Conservation (phyloP, 2,113 vertebrate species). For the Zingel zingel region DNA sequence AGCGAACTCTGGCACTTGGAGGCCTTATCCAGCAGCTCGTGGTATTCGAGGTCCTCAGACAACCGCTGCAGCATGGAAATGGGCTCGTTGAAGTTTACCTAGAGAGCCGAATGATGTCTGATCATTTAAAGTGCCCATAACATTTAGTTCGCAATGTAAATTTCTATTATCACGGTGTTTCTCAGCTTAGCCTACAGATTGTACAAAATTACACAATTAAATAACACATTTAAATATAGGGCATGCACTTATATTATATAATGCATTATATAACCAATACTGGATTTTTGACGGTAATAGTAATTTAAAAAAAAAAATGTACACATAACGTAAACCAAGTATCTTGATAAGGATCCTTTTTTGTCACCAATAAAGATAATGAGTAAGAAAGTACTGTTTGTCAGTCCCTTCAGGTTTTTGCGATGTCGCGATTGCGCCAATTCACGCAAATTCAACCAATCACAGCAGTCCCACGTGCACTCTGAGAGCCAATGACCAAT, state of each 20-base stretch:
- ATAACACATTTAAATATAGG: neutral
- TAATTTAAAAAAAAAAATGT: no score
- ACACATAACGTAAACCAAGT: neutral
- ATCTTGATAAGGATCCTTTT: neutral
- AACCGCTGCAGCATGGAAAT: constrained; percentile 97
- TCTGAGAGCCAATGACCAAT: no score
- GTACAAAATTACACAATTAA: no score
- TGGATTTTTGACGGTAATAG: neutral
- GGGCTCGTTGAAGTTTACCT: constrained; percentile 99
- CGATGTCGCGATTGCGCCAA: no score
- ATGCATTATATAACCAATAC: neutral
- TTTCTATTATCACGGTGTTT: neutral
- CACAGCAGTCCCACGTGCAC: no score
- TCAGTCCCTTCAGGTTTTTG: no score
- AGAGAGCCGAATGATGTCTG: neutral
- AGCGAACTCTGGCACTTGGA: constrained; percentile 91
- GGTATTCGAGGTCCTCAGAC: constrained; percentile 96
- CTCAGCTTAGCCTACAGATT: neutral
- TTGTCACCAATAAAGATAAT: no score
- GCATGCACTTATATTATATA: neutral
- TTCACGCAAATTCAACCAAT: no score
- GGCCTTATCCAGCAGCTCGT: constrained; percentile 91
- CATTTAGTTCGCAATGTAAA: neutral
- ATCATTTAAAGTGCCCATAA: neutral
- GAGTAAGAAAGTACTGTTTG: neutral